A percentile compares a stretch with the other conserved stretches of the same genome.
phyloP scores from a whole-genome alignment of 1,140 invertebrate genomes.

The Papilio glaucus region DNA sequence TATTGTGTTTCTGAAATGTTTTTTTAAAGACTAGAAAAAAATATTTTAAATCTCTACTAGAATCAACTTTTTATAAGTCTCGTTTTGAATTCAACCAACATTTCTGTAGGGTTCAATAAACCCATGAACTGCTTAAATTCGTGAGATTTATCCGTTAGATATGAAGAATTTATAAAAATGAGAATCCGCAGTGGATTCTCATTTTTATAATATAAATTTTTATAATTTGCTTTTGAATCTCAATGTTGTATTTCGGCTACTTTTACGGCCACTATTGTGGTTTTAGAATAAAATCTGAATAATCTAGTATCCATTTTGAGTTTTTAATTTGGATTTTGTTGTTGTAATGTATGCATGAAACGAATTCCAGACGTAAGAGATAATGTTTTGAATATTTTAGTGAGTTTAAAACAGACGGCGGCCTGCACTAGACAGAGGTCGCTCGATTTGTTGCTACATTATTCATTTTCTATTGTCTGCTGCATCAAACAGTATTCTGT shows the following conservation, averaged over 20 bases:
- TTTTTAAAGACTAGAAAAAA: too few species aligned
- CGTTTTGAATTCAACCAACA: not conserved
- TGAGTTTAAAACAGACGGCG: constrained; percentile 9
- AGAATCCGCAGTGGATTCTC: constrained; percentile 4
- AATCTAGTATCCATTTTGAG: not conserved
- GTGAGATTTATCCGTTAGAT: constrained; percentile 26
- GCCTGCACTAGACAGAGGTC: not conserved
- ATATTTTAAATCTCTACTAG: too few species aligned
- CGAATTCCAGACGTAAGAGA: not conserved
- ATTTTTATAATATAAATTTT: not conserved
- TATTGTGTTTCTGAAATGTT: too few species aligned
- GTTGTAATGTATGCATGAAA: not conserved
- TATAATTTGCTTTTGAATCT: too few species aligned
- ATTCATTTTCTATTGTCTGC: constrained; percentile 19
- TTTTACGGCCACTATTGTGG: not conserved
- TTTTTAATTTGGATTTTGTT: not conserved
- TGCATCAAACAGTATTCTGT: not conserved
- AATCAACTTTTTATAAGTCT: not conserved
- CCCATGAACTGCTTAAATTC: not conserved
- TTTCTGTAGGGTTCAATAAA: not conserved
- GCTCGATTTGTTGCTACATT: not conserved
- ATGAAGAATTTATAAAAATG: constrained; percentile 16
- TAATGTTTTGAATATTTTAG: not conserved
- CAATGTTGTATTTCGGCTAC: too few species aligned
- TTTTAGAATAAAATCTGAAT: not conserved